These are phyloP conservation scores for Dascillus cervinus DNA, from an alignment of 2,888 invertebrate species.

Conservation along the genomic window DNA sequence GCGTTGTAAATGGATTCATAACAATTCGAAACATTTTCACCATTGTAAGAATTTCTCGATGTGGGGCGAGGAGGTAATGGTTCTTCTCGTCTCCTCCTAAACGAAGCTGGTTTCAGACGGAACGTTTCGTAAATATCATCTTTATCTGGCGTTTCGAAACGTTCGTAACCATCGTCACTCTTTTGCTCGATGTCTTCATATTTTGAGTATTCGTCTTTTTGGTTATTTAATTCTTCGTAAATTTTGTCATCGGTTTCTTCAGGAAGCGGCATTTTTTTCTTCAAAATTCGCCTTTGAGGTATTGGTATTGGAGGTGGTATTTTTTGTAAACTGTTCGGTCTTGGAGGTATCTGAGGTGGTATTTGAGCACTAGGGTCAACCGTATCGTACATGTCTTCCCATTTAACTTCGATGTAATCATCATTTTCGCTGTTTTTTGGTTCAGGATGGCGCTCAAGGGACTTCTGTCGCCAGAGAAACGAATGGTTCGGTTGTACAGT, in stretches of 20 bases:
- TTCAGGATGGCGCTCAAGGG: conserved; percentile 24
- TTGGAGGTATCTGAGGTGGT: conserved; percentile 11
- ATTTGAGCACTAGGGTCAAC: conserved; percentile 16
- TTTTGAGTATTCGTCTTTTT: conserved; percentile 5
- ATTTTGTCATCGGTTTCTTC: conserved; percentile 20
- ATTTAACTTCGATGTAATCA: conserved; percentile 7
- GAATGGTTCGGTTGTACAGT: conserved; percentile 55
- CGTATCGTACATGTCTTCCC: conserved; percentile 24
- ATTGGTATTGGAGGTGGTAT: conserved; percentile 6
- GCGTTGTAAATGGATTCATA: conserved; percentile 49
- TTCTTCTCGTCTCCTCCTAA: conserved; percentile 41
- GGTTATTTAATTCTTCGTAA: conserved; percentile 25
- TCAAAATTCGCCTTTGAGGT: conserved; percentile 16
- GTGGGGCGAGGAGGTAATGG: conserved; percentile 45
- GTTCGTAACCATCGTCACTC: conserved; percentile 49
- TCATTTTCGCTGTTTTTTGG: conserved; percentile 1
- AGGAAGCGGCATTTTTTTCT: conserved; percentile 20
- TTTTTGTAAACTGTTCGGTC: conserved; percentile 9
- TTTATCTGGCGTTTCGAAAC: conserved; percentile 39
- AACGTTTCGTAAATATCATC: conserved; percentile 50
- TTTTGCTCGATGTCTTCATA: conserved; percentile 21
- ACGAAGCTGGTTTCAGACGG: conserved; percentile 12
- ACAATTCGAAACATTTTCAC: conserved; percentile 48
- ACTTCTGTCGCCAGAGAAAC: conserved; percentile 54
- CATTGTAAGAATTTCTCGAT: conserved; percentile 52